Evolutionary conservation across 2,888 invertebrate genomes (phyloP), one percentile per base, ranked within the genome.

Genomic region (Unio delphinus): DNA sequence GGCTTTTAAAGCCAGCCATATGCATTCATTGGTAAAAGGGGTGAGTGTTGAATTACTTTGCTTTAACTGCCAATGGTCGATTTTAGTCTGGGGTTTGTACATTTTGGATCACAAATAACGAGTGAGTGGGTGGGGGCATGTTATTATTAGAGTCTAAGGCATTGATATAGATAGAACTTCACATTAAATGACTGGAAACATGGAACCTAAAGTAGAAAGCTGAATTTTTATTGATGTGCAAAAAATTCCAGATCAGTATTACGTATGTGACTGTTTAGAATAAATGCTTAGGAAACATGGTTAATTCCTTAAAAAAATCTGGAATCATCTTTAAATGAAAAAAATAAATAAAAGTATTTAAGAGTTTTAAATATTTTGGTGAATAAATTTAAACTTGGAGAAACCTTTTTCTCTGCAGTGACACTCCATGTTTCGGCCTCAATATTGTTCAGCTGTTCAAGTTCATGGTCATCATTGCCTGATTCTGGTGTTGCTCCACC

Each of bases 381-480:
- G 15, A 15, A 15, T 3, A 45, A 45, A 45, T 57, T 55, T 17
- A 8, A 58, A 34, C 7, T 8, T 7, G 45, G 15, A 59, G 73
- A 73, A 75, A 92, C 90, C 87, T 96, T 96, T 82, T 95, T 95
- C 30, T 96, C 95, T 64, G 96, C 95, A 28, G 95, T 94, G 0
- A 95, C 95, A 23, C 95, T 95, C 98, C 98, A 98, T 0, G 96
- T 96, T 86, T 98, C 98, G 0, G 96, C 95, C 88, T 98, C 98
- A 15, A 80, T 93, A 59, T 94, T 94, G 8, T 94, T 94, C 60
- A 98, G 92, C 11, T 95, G 95, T 68, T 97, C 91, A 65, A 92
- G 92, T 0, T 95, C 94, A 89, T 97, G 96, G 6, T 95, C 94
- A 64, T 96, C 96, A 62, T 96, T 92, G 86, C 95, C 95, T 26